These are phyloP conservation scores for Procambarus virginalis DNA, from an alignment of 1,140 invertebrate genomes.

Conservation along the genomic window DNA sequence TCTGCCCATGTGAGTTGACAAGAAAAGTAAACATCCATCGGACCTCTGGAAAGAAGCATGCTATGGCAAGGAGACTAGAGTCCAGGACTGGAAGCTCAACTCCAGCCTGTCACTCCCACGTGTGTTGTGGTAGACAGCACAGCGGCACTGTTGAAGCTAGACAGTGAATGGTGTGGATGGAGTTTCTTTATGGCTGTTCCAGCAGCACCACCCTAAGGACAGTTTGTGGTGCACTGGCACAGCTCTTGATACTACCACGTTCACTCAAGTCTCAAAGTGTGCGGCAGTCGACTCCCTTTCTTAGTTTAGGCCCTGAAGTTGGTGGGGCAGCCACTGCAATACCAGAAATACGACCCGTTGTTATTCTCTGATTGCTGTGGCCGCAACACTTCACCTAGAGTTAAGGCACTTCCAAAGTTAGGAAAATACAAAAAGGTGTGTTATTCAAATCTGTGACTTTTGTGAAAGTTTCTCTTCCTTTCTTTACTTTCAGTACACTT, in stretches of 20 bases:
- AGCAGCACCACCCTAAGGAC: slow-evolving; percentile 9
- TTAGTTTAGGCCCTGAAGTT: slow-evolving; percentile 56
- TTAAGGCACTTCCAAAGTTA: slow-evolving; percentile 66
- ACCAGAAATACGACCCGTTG: not conserved
- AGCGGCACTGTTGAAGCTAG: slow-evolving; percentile 7
- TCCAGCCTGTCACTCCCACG: not conserved
- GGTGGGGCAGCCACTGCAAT: slow-evolving; percentile 42
- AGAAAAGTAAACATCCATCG: slow-evolving; percentile 41
- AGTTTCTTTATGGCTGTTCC: slow-evolving; percentile 24
- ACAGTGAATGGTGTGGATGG: slow-evolving; percentile 33
- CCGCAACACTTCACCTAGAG: slow-evolving; percentile 41
- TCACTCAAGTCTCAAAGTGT: slow-evolving; percentile 40
- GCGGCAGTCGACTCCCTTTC: slow-evolving; percentile 48
- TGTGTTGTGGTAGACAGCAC: slow-evolving; percentile 10
- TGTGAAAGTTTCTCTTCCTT: slow-evolving; percentile 59
- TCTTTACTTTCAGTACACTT: slow-evolving; percentile 61
- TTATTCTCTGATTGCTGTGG: slow-evolving; percentile 14
- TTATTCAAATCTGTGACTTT: slow-evolving; percentile 65
- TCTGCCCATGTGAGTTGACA: slow-evolving; percentile 41
- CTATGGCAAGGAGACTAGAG: slow-evolving; percentile 37
- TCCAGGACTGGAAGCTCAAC: slow-evolving; percentile 22
- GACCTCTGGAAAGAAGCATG: slow-evolving; percentile 27
- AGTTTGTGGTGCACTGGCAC: slow-evolving; percentile 7
- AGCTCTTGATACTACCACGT: slow-evolving; percentile 26
- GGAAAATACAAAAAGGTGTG: slow-evolving; percentile 64